Percentiles rank a stretch among this genome's conserved stretches.
Evolutionary conservation across 1,140 invertebrate species (phyloP).

Genomic region (Tetragonula clypearis): DNA sequence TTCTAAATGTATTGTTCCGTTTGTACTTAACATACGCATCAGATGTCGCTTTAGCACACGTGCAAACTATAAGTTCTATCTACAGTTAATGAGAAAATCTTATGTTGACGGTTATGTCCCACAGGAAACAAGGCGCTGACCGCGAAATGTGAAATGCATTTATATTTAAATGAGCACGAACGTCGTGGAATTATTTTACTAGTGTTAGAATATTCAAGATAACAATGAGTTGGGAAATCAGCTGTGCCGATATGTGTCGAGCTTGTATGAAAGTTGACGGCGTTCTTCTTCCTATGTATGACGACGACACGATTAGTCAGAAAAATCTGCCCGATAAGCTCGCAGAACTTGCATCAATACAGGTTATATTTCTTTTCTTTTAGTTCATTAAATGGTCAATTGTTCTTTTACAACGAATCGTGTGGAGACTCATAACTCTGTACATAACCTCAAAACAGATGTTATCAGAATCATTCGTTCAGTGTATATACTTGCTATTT

Average conservation of each 20-base stretch:
- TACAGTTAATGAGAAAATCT: conserved; percentile 2
- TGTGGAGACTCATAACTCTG: neutral
- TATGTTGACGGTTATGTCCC: conserved; percentile 17
- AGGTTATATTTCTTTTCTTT: conserved; percentile 58
- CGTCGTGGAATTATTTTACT: conserved; percentile 14
- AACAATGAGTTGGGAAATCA: conserved; percentile 75
- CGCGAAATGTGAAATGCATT: conserved; percentile 50
- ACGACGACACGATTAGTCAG: conserved; percentile 64
- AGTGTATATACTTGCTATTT: neutral
- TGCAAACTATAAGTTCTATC: conserved; percentile 1
- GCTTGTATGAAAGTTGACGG: conserved; percentile 77
- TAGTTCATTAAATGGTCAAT: neutral
- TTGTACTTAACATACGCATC: neutral
- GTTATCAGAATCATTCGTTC: neutral
- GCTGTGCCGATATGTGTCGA: conserved; percentile 74
- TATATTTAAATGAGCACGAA: conserved; percentile 10
- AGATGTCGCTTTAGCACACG: conserved; percentile 6
- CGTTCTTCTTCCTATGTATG: conserved; percentile 74
- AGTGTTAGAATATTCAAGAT: conserved; percentile 3
- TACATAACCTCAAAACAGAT: conserved; percentile 36
- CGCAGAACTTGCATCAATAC: conserved; percentile 73
- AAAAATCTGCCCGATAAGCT: conserved; percentile 76
- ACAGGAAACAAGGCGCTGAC: conserved; percentile 28
- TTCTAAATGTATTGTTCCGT: neutral
- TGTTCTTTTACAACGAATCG: neutral